Base-by-base conservation (phyloP, 2,888 invertebrate genomes). In the Graphium colonna region DNA sequence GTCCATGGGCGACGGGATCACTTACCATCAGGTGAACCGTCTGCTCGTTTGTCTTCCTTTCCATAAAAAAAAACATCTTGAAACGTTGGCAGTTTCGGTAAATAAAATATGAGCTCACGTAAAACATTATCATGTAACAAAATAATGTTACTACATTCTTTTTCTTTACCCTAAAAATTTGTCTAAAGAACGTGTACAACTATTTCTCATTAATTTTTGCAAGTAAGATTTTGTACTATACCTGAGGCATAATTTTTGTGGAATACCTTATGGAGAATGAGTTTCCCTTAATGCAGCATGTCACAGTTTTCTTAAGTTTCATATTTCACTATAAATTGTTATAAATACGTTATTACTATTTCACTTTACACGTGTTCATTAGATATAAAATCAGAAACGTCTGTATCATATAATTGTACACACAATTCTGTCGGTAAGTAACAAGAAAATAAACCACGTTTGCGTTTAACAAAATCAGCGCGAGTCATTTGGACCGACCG, bases 251-350 rank as follows among this genome's bases (percentile, higher is more conserved):
- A 12, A 68, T 60, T 57, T 74, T 77, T 39, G 73, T 72, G 2
- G 73, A 69, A 64, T 79, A 82, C 57, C 74, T 77, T 58, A 79
- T 68, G 67, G 71, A 77, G 47, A 82, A 75, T 33, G 81, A 75
- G 64, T 87, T 85, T 50, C 87, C 83, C 65, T 71, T 77, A 55
- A 86, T 71, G 62, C 76, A 85, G 62, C 77, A 84, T 59, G 80
- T 78, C 73, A 86, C 82, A 43, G 84, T 82, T 67, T 77, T 85
- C 68, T 85, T 88, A 33, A 87, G 69, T 72, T 85, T 87, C 87
- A 88, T 87, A 60, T 69, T 82, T 71, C 67, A 69, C 67, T 68
- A 52, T 61, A 57, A 55, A 56, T 53, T 49, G 57, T 56, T 55
- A 64, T 57, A 60, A 67, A 65, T 68, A 69, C 69, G 68, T 62